Base-by-base conservation (phyloP, 2,888 invertebrate species). In the Sarcophaga subvicina region DNA sequence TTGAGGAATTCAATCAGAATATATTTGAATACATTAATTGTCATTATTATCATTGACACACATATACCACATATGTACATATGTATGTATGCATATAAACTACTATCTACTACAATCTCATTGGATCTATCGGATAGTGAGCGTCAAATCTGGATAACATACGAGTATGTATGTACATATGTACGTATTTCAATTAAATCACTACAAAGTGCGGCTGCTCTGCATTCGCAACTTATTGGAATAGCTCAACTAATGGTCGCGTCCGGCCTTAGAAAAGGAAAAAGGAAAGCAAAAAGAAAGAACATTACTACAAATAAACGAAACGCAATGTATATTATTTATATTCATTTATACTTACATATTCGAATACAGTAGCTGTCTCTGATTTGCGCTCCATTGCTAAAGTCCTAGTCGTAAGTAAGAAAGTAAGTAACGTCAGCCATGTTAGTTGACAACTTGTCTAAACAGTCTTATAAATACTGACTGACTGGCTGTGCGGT, bases 1-100 rank as follows among this genome's bases (percentile, higher is more conserved):
- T 90, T 91, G 90, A 91, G 90, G 91, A 91, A 91, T 90, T 91
- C 91, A 91, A 91, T 91, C 91, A 91, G 91, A 90, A 91, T 91
- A 91, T 90, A 91, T 91, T 91, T 91, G 91, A 91, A 91, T 91
- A 91, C 89, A 91, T 64, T 83, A 71, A 45, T 75, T 73, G 66
- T 77, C 85, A 85, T 81, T 77, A 84, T 54, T 76, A 76, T 14
- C 79, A 64, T 54, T 54, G 45, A 67, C 37, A 14, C 60, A n/a
- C 45, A 54, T 37, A 37, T 37, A 37, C 37, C 37, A 37, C 10
- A 59, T 27, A 20, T 8, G 3, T 45, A 37, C 37, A 66, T 37
- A 45, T 10, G 10, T 37, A n/a, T n/a, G 8, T 45, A 59, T 17
- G n/a, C n/a, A 59, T n/a, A 59, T 17, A 59, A 14, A 37, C 37